These are phyloP conservation scores for Xanthia togata DNA, from an alignment of 2,888 invertebrate species.

Conservation along the genomic window DNA sequence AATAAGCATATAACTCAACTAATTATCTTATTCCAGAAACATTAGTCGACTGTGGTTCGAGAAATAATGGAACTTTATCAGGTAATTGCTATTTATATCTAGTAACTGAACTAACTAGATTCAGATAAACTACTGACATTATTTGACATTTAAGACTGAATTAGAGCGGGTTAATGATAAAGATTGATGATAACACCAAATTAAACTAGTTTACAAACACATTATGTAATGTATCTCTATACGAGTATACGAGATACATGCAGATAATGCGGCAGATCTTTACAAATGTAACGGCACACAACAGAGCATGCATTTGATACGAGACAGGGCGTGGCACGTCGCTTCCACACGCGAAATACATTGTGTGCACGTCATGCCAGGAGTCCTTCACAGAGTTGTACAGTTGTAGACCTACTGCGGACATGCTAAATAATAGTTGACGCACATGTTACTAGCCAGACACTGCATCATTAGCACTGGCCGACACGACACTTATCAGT, in stretches of 20 bases:
- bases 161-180: constrained; percentile 10
- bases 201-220: not conserved
- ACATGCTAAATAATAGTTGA: constrained; percentile 56
- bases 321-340: constrained; percentile 65
- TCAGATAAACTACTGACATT: constrained; percentile 42
- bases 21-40: constrained; percentile 57
- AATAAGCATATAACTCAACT: constrained; percentile 44
- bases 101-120: constrained; percentile 14
- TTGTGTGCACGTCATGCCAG: constrained; percentile 52
- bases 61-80: constrained; percentile 41
- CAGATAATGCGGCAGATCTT: constrained; percentile 37
- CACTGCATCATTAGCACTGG: constrained; percentile 60
- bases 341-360: constrained; percentile 62
- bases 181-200: not conserved
- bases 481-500: constrained; percentile 37
- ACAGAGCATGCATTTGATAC: constrained; percentile 58
- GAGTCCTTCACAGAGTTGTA: constrained; percentile 51
- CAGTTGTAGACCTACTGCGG: constrained; percentile 44
- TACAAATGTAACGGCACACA: constrained; percentile 30
- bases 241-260: not conserved
- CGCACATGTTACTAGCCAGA: constrained; percentile 40
- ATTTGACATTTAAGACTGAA: constrained; percentile 28
- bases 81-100: constrained; percentile 36
- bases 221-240: not conserved
- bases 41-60: constrained; percentile 17